phyloP scores from a whole-genome alignment of 2,113 vertebrate genomes.

The Myanophis thanlyinensis region DNA sequence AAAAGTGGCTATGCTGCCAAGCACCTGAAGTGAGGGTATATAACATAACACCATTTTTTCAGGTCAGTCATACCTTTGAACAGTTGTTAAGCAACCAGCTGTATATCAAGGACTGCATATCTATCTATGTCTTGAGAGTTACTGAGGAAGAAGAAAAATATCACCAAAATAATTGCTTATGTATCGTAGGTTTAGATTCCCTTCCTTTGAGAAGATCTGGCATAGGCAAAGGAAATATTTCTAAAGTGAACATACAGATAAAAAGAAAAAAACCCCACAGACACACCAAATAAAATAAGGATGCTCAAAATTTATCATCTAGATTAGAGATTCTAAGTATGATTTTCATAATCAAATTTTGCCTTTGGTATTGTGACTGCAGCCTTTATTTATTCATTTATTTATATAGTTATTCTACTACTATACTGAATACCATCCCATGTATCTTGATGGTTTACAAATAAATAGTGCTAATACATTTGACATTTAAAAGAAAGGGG shows the following conservation, averaged over 20 bases:
- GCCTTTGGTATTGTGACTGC: neutral
- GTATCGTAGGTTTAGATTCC: neutral
- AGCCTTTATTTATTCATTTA: neutral
- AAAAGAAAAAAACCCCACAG: neutral
- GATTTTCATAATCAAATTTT: conserved; percentile 23
- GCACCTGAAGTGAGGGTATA: neutral
- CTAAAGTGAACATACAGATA: neutral
- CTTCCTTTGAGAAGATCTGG: neutral
- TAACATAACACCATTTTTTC: neutral
- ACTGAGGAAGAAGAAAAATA: neutral
- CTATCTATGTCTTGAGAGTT: neutral
- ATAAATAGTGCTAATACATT: neutral
- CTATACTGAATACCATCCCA: neutral
- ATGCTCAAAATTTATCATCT: neutral
- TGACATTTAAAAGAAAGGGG: neutral
- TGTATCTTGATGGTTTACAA: neutral
- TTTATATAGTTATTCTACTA: neutral
- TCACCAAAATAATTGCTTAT: neutral
- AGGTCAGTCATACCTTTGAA: neutral
- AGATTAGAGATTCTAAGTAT: neutral
- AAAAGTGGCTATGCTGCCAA: neutral
- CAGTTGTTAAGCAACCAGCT: neutral
- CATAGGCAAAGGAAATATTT: too few relatives aligned
- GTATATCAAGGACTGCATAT: neutral
- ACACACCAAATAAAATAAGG: neutral